Evolutionary conservation across 2,888 invertebrate species (phyloP).

Genomic region (Cataglyphis altisquamis): DNA sequence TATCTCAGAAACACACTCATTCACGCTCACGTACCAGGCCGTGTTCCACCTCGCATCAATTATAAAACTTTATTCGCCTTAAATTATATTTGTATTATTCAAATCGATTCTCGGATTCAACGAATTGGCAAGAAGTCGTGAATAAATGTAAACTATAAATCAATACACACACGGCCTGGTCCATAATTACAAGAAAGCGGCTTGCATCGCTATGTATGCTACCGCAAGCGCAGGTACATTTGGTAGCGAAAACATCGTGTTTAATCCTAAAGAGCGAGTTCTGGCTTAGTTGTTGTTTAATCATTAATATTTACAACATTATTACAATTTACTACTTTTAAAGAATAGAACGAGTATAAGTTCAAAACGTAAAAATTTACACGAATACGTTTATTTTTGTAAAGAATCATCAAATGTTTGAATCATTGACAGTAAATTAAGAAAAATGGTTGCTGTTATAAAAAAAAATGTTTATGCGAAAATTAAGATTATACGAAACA

Average conservation of each 20-base stretch:
- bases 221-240: conserved; percentile 73
- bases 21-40: conserved; percentile 60
- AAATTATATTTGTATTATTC: conserved; percentile 22
- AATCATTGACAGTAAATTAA: neutral
- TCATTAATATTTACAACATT: neutral
- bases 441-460: neutral
- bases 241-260: conserved; percentile 62
- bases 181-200: conserved; percentile 48
- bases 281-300: neutral
- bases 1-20: conserved; percentile 27
- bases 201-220: conserved; percentile 41
- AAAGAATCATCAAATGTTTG: neutral
- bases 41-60: conserved; percentile 79
- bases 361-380: neutral
- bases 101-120: conserved; percentile 35
- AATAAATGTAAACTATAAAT: conserved; percentile 75
- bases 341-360: neutral
- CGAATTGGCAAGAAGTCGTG: conserved; percentile 21
- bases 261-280: conserved; percentile 45
- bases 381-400: conserved; percentile 11
- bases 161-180: conserved; percentile 65
- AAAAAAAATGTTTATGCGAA: neutral
- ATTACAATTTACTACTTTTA: neutral
- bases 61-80: conserved; percentile 36
- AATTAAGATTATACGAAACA: neutral